Evolutionary conservation across 2,888 invertebrate genomes (phyloP).

Genomic region (Hipparchia semele): DNA sequence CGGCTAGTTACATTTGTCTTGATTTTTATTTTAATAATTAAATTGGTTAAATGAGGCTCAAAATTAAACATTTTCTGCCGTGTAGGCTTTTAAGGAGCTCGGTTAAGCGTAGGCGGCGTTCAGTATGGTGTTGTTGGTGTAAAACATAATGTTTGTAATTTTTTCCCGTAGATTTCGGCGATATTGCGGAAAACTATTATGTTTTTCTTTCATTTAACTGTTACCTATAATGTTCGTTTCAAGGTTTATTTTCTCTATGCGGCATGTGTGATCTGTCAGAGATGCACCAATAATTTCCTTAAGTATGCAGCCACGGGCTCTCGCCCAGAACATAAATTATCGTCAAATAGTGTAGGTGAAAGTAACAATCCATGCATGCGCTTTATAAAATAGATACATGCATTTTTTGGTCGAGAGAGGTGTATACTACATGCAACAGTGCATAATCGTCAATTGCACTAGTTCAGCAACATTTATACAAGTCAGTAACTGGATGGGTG

Average conservation of each 20-base stretch:
- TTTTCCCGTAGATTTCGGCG: not conserved
- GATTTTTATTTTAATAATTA: not conserved
- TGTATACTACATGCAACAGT: too few relatives aligned
- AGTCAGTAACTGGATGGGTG: too few relatives aligned
- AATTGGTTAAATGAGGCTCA: not conserved
- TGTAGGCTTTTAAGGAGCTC: constrained; percentile 27
- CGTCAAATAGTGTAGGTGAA: constrained; percentile 45
- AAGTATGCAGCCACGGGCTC: constrained; percentile 46
- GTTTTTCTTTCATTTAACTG: not conserved
- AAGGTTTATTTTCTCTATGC: constrained; percentile 33
- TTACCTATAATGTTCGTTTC: constrained; percentile 6
- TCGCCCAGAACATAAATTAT: constrained; percentile 46
- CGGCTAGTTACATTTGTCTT: not conserved
- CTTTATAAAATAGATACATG: constrained; percentile 9
- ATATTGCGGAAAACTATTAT: not conserved
- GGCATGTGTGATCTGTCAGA: constrained; percentile 47
- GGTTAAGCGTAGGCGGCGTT: constrained; percentile 30
- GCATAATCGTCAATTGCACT: too few relatives aligned
- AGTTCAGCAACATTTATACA: too few relatives aligned
- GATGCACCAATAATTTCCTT: constrained; percentile 66
- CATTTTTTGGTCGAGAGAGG: not conserved
- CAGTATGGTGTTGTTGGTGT: constrained; percentile 2
- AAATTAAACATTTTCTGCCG: not conserved
- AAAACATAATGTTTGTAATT: not conserved
- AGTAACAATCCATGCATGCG: constrained; percentile 38